phyloP scores from a whole-genome alignment of 2,888 invertebrate genomes.

The Clostera curtula region DNA sequence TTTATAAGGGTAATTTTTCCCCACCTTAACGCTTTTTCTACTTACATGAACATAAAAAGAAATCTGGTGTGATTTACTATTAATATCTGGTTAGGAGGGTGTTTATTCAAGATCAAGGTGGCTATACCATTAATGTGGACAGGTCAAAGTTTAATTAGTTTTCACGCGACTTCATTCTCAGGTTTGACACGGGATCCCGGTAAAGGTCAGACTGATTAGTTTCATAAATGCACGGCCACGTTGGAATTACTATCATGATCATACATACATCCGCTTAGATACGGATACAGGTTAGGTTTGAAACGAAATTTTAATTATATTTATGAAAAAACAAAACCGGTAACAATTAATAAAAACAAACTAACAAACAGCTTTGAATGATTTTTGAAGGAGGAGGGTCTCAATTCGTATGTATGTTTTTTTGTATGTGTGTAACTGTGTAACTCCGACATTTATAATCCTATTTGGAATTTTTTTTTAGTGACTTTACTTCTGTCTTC shows the following conservation, averaged over 20 bases:
- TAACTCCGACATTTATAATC: too few species aligned
- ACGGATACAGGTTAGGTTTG: too few species aligned
- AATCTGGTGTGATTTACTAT: slow-evolving; percentile 14
- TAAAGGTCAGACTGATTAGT: slow-evolving; percentile 53
- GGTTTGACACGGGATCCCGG: slow-evolving; percentile 28
- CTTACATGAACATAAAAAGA: slow-evolving; percentile 11
- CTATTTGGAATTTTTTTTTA: too few species aligned
- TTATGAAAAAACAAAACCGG: too few species aligned
- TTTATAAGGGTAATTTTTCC: slow-evolving; percentile 25
- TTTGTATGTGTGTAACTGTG: too few species aligned
- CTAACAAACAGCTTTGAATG: too few species aligned
- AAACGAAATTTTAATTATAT: too few species aligned
- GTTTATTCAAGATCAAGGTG: slow-evolving; percentile 20
- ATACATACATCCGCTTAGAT: background rate
- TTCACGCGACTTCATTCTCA: slow-evolving; percentile 45
- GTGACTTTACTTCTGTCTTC: too few species aligned
- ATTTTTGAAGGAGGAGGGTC: too few species aligned
- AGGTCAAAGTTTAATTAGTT: slow-evolving; percentile 59
- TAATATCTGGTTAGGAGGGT: slow-evolving; percentile 5
- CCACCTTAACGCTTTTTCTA: slow-evolving; percentile 17
- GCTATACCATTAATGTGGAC: slow-evolving; percentile 22
- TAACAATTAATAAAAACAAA: too few species aligned
- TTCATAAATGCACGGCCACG: slow-evolving; percentile 35
- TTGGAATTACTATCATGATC: slow-evolving; percentile 6
- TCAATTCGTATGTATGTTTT: too few species aligned